Evolutionary conservation across 2,113 vertebrate species (phyloP), one percentile per base, ranked within the genome.

Genomic region (Rhegmatorhina hoffmannsi): DNA sequence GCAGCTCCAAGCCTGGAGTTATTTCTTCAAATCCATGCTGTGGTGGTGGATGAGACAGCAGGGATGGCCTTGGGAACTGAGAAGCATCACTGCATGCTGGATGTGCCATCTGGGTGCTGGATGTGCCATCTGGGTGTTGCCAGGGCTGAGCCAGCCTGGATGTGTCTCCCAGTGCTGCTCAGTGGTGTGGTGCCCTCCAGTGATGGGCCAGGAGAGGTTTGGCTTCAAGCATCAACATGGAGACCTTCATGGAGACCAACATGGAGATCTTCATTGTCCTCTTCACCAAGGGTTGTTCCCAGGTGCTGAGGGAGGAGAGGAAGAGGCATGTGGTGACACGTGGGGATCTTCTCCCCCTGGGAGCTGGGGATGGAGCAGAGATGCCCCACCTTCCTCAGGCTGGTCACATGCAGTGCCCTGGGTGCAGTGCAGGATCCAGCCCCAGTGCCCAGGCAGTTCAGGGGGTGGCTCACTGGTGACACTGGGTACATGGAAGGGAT

Each of bases 171-270:
- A 1, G 67, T 58, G 47, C 69, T 91, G 52, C 73, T 78, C 33
- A 6, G 40, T 69, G 11, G 9, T 81, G 72, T 95, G 76, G 85
- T 94, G 92, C 79, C 85, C 92, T 90, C 88, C 90, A 77, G 90
- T 90, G 92, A 52, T 63, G 44, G 44, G 15, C 2, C 16, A 21
- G 43, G 75, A 83, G 52, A 15, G 19, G 20, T 59, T 81, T 58
- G 50, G 12, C 33, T 95, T 91, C 0, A 1, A 84, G 33, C 34
- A 17, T 40, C 7, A 3, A 59, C 31, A 7, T 29, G 46, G 46
- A 53, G 77, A 60, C 46, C 40, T 70, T 69, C 34, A n/a, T n/a
- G n/a, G n/a, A n/a, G n/a, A n/a, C n/a, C n/a, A n/a, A n/a, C n/a
- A n/a, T n/a, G n/a, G n/a, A 18, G 34, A 19, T 80, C 63, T 72